Percentiles rank a stretch among this genome's conserved stretches.
Conservation (phyloP, 2,113 vertebrate species). For the Takifugu flavidus region DNA sequence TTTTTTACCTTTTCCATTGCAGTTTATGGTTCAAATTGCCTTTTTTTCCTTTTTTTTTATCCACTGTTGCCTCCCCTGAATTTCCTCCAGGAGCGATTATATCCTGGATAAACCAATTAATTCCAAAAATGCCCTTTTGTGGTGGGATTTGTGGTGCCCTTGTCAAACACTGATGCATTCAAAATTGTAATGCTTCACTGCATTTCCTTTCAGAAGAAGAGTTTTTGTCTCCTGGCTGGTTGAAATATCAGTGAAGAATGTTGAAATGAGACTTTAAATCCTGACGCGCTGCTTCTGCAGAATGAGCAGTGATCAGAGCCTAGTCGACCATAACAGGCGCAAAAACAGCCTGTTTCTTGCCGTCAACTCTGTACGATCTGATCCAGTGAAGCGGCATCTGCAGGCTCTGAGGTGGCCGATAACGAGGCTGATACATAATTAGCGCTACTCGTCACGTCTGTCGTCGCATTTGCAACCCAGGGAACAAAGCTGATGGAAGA, state of each 20-base stretch:
- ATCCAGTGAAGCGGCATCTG: slow-evolving; percentile 34
- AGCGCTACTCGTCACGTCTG: slow-evolving; percentile 30
- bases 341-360: slow-evolving; percentile 11
- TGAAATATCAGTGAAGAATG: not conserved
- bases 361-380: slow-evolving; percentile 17
- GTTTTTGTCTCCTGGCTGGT: not conserved
- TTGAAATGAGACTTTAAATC: not conserved
- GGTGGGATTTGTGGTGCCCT: slow-evolving; percentile 9
- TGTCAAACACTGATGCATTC: too few species aligned
- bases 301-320: not conserved
- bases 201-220: not conserved
- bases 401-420: slow-evolving; percentile 26
- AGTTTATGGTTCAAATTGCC: too few species aligned
- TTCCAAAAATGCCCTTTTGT: not conserved
- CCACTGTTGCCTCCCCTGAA: too few species aligned
- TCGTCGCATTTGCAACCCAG: not conserved
- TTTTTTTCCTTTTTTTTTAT: too few species aligned
- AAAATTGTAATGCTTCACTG: slow-evolving; percentile 11
- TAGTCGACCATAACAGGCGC: slow-evolving; percentile 24
- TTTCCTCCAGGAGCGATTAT: too few species aligned
- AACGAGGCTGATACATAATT: slow-evolving; percentile 47
- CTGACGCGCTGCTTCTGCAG: not conserved
- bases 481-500: slow-evolving; percentile 18
- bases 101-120: not conserved
- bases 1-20: too few species aligned